Base-by-base conservation (phyloP, 2,113 vertebrate genomes). In the Rhabdomys dilectus region DNA sequence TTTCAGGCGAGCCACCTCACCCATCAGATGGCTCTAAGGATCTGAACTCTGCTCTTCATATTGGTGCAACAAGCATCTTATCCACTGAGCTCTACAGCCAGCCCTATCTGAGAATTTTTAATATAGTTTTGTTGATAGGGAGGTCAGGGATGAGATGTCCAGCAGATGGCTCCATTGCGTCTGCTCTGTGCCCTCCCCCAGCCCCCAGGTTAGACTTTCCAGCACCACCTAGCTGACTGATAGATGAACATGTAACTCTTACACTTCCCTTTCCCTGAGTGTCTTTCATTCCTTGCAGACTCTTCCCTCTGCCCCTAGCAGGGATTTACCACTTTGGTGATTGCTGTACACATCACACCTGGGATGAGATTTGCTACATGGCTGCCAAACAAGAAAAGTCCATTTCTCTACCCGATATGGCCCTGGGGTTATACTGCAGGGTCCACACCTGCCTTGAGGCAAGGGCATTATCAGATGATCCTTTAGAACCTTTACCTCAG, bases 241-340 rank as follows among this genome's bases (percentile, higher is more conserved):
- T 11, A 56, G 39, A 51, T 12, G n/a, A 29, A 5, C 4, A 8
- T 2, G 21, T 8, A 22, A 31, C 26, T 7, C 4, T 1, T 3
- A 1, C 5, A 42, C 17, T 68, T 5, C 1, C 29, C 39, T 66
- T 86, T 42, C 26, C 39, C 29, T 21, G 39, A 34, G 60, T 39
- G 60, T 85, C 24, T 45, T 8, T 45, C 3, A 45, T 31, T 42
- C 81, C n/a, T 84, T 34, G 60, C 31, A 34, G 34, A 86, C 51
- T 64, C 82, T 85, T 66, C 19, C 60, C 51, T 39, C 77, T 26
- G 7, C n/a, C 42, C 45, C 7, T 39, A 11, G 36, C 3, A 9
- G 9, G 11, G 72, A 3, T 78, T 62, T 26, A 39, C 53, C 62
- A 42, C 24, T 15, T 8, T 13, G 16, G 51, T 29, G n/a, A 60